Evolutionary conservation across 2,113 vertebrate species (phyloP).

Genomic region (Myotis lucifugus): DNA sequence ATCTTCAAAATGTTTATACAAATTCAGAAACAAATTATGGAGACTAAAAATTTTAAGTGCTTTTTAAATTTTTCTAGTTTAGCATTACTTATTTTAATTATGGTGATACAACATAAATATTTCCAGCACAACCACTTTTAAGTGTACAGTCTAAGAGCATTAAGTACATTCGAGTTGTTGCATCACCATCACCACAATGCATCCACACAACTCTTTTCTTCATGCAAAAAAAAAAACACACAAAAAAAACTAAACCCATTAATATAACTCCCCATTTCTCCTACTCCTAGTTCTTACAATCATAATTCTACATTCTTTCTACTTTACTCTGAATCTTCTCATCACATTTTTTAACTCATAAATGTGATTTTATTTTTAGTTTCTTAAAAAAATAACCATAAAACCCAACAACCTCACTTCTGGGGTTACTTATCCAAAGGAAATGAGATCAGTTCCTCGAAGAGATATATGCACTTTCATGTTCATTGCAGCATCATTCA

Average conservation of each 20-base stretch:
- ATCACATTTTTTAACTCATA: neutral
- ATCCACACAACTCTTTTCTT: neutral
- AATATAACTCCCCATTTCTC: neutral
- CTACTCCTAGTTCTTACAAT: neutral
- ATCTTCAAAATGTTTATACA: constrained; percentile 51
- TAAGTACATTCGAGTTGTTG: neutral
- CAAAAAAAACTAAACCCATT: neutral
- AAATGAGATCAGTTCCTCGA: neutral
- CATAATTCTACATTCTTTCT: neutral
- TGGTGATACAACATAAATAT: neutral
- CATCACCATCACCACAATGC: neutral
- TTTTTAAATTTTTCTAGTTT: neutral
- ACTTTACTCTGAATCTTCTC: neutral
- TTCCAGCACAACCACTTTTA: neutral
- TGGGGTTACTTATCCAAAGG: neutral
- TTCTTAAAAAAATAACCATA: neutral
- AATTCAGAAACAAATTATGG: constrained; percentile 42
- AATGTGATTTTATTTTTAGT: neutral
- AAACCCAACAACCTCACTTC: neutral
- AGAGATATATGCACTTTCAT: neutral
- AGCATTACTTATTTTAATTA: neutral
- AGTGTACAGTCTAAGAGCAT: neutral
- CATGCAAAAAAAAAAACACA: neutral
- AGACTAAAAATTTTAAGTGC: constrained; percentile 1
- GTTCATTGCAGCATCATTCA: neutral